phyloP scores from a whole-genome alignment of 2,113 vertebrate genomes.

The Paramisgurnus dabryanus region DNA sequence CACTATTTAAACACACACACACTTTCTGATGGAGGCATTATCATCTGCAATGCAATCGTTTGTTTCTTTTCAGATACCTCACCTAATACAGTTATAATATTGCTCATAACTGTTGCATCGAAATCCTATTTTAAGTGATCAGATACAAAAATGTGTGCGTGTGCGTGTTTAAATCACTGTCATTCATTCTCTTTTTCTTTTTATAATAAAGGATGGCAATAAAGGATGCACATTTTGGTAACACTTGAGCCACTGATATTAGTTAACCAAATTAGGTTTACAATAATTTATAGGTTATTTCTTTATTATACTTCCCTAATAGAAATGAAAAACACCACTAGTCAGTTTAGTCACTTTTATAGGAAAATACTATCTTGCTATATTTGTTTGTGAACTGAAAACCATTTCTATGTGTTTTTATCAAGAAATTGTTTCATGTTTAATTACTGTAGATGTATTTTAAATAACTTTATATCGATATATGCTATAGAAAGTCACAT shows the following conservation, averaged over 20 bases:
- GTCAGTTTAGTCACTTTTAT: too few species aligned
- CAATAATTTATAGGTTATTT: too few species aligned
- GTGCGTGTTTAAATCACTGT: conserved; percentile 12
- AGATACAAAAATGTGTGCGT: not conserved
- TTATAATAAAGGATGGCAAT: conserved; percentile 2
- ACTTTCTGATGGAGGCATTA: not conserved
- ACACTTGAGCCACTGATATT: conserved; percentile 12
- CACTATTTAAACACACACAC: conserved; percentile 12
- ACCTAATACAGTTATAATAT: not conserved
- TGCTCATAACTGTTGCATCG: conserved; percentile 11
- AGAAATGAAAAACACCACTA: too few species aligned
- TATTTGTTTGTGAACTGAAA: too few species aligned
- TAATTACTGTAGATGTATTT: not conserved
- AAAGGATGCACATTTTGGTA: conserved; percentile 40
- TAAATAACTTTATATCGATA: too few species aligned
- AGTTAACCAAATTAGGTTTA: too few species aligned
- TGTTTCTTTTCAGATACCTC: conserved; percentile 1
- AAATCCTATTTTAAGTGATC: conserved; percentile 1
- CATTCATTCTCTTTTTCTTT: conserved; percentile 3
- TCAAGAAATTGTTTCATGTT: too few species aligned
- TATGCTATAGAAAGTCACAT: too few species aligned
- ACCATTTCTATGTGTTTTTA: too few species aligned
- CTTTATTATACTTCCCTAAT: too few species aligned
- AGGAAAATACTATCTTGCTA: too few species aligned
- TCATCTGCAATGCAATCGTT: not conserved